Evolutionary conservation across 2,113 vertebrate species (phyloP).

Genomic region (Stegostoma tigrinum): DNA sequence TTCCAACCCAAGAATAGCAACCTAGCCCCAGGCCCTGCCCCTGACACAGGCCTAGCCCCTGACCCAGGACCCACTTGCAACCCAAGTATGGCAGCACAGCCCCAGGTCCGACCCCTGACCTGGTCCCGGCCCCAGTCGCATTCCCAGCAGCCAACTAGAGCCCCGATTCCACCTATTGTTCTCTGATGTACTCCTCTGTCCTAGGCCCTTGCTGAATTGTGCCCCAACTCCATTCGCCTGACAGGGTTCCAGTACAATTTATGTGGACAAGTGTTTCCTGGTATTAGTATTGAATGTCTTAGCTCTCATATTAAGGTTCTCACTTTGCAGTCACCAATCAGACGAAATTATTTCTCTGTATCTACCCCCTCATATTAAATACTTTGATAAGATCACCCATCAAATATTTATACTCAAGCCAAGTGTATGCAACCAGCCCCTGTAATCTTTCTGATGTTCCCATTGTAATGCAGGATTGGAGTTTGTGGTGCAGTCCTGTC

Average conservation of each 20-base stretch:
- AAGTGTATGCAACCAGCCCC: not conserved
- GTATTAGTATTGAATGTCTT: not conserved
- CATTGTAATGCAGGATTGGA: not conserved
- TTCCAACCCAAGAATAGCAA: too few relatives aligned
- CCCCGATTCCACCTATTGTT: too few relatives aligned
- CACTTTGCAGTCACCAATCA: not conserved
- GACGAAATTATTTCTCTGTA: not conserved
- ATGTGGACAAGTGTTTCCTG: not conserved
- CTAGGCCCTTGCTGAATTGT: not conserved
- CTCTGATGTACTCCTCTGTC: too few relatives aligned
- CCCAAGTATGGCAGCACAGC: too few relatives aligned
- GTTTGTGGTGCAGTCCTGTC: too few relatives aligned
- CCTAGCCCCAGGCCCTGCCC: too few relatives aligned
- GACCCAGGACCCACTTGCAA: too few relatives aligned
- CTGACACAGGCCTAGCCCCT: too few relatives aligned
- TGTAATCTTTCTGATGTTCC: not conserved
- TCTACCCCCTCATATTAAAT: not conserved
- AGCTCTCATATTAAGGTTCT: not conserved
- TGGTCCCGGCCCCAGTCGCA: too few relatives aligned
- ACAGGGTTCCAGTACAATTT: not conserved
- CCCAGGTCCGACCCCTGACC: too few relatives aligned
- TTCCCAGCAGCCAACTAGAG: too few relatives aligned
- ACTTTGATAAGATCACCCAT: not conserved
- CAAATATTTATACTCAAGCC: not conserved
- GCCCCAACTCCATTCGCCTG: not conserved